Conservation (phyloP, 2,797 vertebrate species). For the Mormyrus hasselquistii region DNA sequence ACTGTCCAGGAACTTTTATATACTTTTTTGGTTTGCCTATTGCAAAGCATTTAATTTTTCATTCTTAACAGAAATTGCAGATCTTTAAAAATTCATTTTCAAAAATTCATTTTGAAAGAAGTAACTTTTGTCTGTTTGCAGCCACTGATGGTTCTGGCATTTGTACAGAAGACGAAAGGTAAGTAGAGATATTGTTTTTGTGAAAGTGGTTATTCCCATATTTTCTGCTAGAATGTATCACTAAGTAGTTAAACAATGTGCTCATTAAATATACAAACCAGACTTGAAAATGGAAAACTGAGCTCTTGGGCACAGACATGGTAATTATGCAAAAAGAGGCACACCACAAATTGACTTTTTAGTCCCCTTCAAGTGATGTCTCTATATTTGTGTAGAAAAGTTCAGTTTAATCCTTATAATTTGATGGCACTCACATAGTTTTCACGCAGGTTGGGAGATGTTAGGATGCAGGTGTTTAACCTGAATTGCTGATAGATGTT, state of each 20-base stretch:
- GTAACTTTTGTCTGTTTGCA: not conserved
- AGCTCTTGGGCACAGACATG: not conserved
- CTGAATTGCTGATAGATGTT: constrained; percentile 3
- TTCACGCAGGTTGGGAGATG: not conserved
- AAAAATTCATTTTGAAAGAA: not conserved
- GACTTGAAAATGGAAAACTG: not conserved
- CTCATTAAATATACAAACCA: constrained; percentile 6
- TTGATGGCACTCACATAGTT: constrained; percentile 4
- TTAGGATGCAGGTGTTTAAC: constrained; percentile 2
- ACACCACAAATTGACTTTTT: not conserved
- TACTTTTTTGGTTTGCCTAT: not conserved
- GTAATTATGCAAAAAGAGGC: not conserved
- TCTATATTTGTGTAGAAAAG: not conserved
- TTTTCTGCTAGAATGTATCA: not conserved
- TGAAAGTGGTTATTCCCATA: not conserved
- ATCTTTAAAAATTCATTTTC: not conserved
- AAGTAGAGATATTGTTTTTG: not conserved
- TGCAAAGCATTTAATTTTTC: not conserved
- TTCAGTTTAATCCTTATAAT: constrained; percentile 19
- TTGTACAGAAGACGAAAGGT: not conserved
- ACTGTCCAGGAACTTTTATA: not conserved
- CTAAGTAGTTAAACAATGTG: not conserved
- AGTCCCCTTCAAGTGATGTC: not conserved
- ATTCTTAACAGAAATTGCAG: not conserved
- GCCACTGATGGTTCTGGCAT: not conserved